Evolutionary conservation across 2,113 vertebrate species (phyloP), one percentile per base, ranked within the genome.

Genomic region (Lophius piscatorius): DNA sequence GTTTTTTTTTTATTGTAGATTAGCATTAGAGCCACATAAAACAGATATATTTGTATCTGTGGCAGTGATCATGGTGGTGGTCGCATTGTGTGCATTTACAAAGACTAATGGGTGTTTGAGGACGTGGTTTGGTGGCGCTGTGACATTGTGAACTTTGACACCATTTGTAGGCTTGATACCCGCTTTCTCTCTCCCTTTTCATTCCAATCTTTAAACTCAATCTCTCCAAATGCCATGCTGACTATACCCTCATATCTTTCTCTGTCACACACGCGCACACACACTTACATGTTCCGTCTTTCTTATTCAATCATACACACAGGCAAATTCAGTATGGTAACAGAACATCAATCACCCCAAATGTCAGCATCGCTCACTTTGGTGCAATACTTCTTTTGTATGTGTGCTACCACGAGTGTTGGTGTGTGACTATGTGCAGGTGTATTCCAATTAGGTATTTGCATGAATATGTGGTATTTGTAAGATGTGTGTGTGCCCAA

Each of bases 161-260:
- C 52, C 63, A 70, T 76, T 81, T 75, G 36, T 24, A 33, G 57
- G 24, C 39, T 10, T n/a, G 9, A 12, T n/a, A 1, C 13, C 13
- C 35, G 3, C 16, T 4, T 20, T 51, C 12, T 54, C 42, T 34
- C 16, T n/a, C 5, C 8, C 40, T 58, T 45, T 70, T 75, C 55
- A 45, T 21, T 23, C 23, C 64, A 78, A 64, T 70, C 61, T 61
- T 52, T 68, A 74, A 69, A 63, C 75, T 74, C 63, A 68, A 58
- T 84, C 80, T 80, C 54, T 82, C n/a, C 40, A 78, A 84, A 84
- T 81, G 78, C 80, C 80, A 82, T 33, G 46, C 31, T 63, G 71
- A 47, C 36, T 39, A 14, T 34, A 36, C 6, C 42, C 41, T 14
- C 39, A 4, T 35, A 10, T 10, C 9, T 12, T 22, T 6, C 6